Conservation (phyloP, 1,140 invertebrate genomes). For the Zaprionus tsacasi region DNA sequence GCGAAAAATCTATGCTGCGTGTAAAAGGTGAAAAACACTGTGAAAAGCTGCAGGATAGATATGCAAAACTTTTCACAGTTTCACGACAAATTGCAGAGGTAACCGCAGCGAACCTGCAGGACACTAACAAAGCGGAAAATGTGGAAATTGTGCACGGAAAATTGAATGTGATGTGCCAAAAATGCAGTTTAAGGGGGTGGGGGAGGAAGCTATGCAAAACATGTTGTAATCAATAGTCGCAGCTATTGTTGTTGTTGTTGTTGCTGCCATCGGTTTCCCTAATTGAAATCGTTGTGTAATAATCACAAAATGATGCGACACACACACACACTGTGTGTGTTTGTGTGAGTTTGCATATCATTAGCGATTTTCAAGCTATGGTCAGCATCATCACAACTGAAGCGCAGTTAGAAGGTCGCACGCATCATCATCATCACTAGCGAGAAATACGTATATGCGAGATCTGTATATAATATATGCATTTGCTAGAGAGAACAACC, state of each 20-base stretch:
- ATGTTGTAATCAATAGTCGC: constrained; percentile 6
- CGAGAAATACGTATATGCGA: not conserved
- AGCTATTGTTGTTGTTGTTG: not conserved
- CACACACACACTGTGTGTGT: not conserved
- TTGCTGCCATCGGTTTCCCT: constrained; percentile 2
- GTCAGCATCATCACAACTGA: constrained; percentile 2
- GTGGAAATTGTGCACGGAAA: constrained; percentile 18
- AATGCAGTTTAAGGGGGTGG: not conserved
- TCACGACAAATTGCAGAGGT: constrained; percentile 23
- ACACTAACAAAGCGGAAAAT: constrained; percentile 11
- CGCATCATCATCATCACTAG: constrained; percentile 13
- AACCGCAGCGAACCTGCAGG: not conserved
- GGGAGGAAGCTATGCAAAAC: not conserved
- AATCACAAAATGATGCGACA: constrained; percentile 18
- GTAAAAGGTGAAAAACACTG: constrained; percentile 30
- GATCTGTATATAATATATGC: not conserved
- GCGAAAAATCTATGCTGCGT: not conserved
- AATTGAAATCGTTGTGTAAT: constrained; percentile 22
- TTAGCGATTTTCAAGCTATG: constrained; percentile 25
- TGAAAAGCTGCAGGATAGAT: not conserved
- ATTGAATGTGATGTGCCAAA: constrained; percentile 3
- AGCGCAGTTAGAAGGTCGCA: constrained; percentile 27
- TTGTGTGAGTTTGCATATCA: constrained; percentile 21
- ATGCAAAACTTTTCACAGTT: constrained; percentile 24
- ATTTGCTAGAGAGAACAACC: not conserved